These are phyloP conservation scores for Seriola aureovittata DNA, from an alignment of 2,113 vertebrate genomes.

Conservation along the genomic window DNA sequence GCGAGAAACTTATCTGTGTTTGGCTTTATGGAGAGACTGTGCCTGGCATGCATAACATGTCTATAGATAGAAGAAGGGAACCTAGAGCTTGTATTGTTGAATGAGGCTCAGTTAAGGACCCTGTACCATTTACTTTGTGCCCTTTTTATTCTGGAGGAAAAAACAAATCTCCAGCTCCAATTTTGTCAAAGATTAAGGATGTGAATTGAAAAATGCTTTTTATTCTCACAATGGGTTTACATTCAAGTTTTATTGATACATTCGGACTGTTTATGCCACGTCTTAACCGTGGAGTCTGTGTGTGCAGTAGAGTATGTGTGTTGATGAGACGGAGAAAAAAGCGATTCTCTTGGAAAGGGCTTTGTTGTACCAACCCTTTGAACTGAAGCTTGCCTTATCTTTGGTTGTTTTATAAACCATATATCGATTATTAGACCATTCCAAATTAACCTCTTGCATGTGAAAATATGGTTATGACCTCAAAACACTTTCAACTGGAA, in stretches of 20 bases:
- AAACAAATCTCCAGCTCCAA: slow-evolving; percentile 15
- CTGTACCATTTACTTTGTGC: slow-evolving; percentile 4
- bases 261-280: slow-evolving; percentile 38
- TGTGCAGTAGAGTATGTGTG: slow-evolving; percentile 42
- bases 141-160: slow-evolving; percentile 27
- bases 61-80: slow-evolving; percentile 29
- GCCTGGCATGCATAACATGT: slow-evolving; percentile 64
- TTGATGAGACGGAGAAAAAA: slow-evolving; percentile 26
- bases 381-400: slow-evolving; percentile 73
- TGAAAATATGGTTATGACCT: slow-evolving; percentile 64
- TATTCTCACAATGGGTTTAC: slow-evolving; percentile 30
- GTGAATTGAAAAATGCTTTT: slow-evolving; percentile 62
- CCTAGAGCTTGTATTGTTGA: slow-evolving; percentile 21
- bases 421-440: slow-evolving; percentile 60
- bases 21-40: slow-evolving; percentile 63
- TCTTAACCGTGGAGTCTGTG: slow-evolving; percentile 32
- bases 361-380: slow-evolving; percentile 64
- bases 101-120: slow-evolving; percentile 31
- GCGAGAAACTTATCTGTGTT: slow-evolving; percentile 75
- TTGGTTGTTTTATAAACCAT: slow-evolving; percentile 40
- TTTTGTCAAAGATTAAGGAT: slow-evolving; percentile 71
- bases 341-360: slow-evolving; percentile 70
- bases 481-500: slow-evolving; percentile 77
- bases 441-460: slow-evolving; percentile 70
- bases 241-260: slow-evolving; percentile 30